These are phyloP conservation scores for Rhodeus uyekii DNA, from an alignment of 2,797 vertebrate genomes.

Conservation along the genomic window DNA sequence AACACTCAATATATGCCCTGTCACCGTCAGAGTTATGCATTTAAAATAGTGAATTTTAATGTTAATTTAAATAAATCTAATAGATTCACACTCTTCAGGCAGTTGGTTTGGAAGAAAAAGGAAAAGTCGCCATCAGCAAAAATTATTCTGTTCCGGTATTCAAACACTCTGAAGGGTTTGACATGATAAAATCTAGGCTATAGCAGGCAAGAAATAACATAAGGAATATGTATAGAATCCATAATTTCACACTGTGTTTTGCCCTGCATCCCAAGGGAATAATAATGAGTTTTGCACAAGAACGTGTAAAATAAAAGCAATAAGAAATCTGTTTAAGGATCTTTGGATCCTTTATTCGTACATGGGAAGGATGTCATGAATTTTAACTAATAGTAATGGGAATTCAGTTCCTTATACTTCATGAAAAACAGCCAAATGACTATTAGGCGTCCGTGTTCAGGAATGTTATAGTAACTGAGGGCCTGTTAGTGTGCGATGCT, in stretches of 20 bases:
- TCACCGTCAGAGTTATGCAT: neutral
- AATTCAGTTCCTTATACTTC: neutral
- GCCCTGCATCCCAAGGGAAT: neutral
- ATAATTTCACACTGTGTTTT: conserved; percentile 1
- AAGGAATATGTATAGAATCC: conserved; percentile 9
- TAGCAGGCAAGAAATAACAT: conserved; percentile 11
- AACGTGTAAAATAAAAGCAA: conserved; percentile 2
- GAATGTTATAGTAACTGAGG: neutral
- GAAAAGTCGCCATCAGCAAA: conserved; percentile 19
- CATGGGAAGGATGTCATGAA: neutral
- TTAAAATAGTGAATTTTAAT: neutral
- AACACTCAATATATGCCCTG: neutral
- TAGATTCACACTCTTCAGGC: neutral
- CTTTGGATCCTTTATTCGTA: conserved; percentile 1
- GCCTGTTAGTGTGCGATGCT: neutral
- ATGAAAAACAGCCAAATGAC: neutral
- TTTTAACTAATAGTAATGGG: neutral
- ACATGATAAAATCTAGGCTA: conserved; percentile 20
- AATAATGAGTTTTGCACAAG: neutral
- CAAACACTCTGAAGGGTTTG: conserved; percentile 13
- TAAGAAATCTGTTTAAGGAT: neutral
- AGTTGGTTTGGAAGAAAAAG: neutral
- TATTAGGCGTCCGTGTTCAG: neutral
- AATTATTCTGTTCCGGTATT: neutral
- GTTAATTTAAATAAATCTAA: neutral